Evolutionary conservation across 2,888 invertebrate genomes (phyloP), one percentile per base, ranked within the genome.

Genomic region (Pachymerium ferrugineum): DNA sequence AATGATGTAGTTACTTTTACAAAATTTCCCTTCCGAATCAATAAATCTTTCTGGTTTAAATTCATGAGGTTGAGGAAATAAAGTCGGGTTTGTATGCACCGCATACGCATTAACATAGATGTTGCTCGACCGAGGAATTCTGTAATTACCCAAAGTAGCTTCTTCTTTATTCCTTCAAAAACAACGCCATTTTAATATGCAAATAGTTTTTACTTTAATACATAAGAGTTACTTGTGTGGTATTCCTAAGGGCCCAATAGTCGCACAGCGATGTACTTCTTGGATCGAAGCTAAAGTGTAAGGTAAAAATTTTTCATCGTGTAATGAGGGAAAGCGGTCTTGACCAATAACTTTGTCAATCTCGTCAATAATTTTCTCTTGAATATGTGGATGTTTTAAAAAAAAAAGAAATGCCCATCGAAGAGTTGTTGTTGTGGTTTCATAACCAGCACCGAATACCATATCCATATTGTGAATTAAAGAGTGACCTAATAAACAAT

Each of bases 351-450:
- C 30, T 2, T 54, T 33, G 29, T 73, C 73, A 14, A 62, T 29
- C 62, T 73, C 62, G n/a, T 29, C 4, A 16, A 22, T 54, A 14
- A 73, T 10, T 73, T 29, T 73, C 30, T 73, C 22, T 31, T 73
- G 73, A 28, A 73, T 42, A 19, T 72, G 38, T 12, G 72, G 72
- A 72, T 38, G 22, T 35, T 19, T 28, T 12, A 72, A 12, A 3
- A 72, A n/a, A 71, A 35, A 71, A 4, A 71, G 16, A 5, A 71
- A 71, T 12, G 14, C 22, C 71, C 71, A 71, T 19, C 38, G 22
- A 25, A 72, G 72, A 6, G 42, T 38, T 12, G 72, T 72, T 14
- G 72, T 72, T 28, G 72, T 72, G 3, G 71, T 71, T 30, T 71
- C 71, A 28, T 71, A 71, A 12, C 71, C 71, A 38, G 38, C 71